phyloP scores from a whole-genome alignment of 1,140 invertebrate species.

The Berghia stephanieae region DNA sequence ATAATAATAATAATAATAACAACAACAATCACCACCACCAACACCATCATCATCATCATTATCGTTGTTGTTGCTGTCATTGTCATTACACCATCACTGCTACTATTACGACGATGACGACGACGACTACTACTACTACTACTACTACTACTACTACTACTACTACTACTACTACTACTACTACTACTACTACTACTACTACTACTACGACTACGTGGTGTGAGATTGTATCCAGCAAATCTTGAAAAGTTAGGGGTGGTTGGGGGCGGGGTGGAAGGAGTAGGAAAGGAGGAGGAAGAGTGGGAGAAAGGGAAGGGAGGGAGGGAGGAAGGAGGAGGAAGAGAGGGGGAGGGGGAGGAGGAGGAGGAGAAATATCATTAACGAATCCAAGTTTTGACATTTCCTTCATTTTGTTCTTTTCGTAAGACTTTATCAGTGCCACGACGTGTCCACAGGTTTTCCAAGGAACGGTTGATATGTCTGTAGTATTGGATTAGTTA shows the following conservation, averaged over 20 bases:
- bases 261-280: not conserved
- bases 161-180: not conserved
- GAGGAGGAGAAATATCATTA: not conserved
- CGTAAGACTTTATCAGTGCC: not conserved
- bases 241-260: conserved; percentile 16
- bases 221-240: conserved; percentile 3
- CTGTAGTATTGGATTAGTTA: too few species aligned
- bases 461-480: not conserved
- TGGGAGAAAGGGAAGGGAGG: not conserved
- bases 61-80: too few species aligned
- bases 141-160: not conserved
- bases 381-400: too few species aligned
- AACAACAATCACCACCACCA: too few species aligned
- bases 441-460: not conserved
- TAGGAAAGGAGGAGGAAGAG: not conserved
- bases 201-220: conserved; percentile 13
- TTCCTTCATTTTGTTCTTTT: too few species aligned
- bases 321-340: not conserved
- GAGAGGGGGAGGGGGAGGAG: too few species aligned
- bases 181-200: too few species aligned
- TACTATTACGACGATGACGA: not conserved
- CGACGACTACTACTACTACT: not conserved
- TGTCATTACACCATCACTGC: not conserved
- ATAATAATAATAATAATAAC: too few species aligned
- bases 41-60: too few species aligned